phyloP scores from a whole-genome alignment of 92 coral and sea anemone species.

The Actinostola sp. region DNA sequence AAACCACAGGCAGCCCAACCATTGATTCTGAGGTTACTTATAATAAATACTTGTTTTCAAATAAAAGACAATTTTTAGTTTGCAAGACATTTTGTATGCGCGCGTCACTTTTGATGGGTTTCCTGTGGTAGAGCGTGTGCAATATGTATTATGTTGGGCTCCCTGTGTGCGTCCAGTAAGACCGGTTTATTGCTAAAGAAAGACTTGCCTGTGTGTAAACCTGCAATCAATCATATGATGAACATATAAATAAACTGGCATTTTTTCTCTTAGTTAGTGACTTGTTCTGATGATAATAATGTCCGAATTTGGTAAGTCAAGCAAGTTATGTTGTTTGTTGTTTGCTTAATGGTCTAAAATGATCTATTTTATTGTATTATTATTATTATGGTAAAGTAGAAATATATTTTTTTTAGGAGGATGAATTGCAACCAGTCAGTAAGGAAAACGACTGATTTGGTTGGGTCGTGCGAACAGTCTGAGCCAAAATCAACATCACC shows the following conservation, averaged over 20 bases:
- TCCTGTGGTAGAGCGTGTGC: too few relatives aligned
- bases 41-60: too few relatives aligned
- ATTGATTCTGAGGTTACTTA: too few relatives aligned
- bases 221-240: not conserved
- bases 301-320: constrained; percentile 81
- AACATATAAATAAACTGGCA: not conserved
- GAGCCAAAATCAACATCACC: not conserved
- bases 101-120: too few relatives aligned
- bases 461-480: constrained; percentile 57
- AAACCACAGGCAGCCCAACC: too few relatives aligned
- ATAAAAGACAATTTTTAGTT: too few relatives aligned
- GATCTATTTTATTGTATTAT: too few relatives aligned
- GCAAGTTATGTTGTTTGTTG: not conserved
- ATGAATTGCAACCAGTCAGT: constrained; percentile 20
- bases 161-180: too few relatives aligned
- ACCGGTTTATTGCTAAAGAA: not conserved
- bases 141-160: too few relatives aligned
- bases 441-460: constrained; percentile 24
- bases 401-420: constrained; percentile 41
- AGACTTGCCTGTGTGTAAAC: not conserved
- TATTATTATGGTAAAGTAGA: too few relatives aligned
- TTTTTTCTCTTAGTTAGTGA: constrained; percentile 65
- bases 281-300: constrained; percentile 97
- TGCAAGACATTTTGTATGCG: too few relatives aligned
- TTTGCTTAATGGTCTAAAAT: not conserved